Evolutionary conservation across 2,888 invertebrate species (phyloP).

Genomic region (Drosophila anomelani): DNA sequence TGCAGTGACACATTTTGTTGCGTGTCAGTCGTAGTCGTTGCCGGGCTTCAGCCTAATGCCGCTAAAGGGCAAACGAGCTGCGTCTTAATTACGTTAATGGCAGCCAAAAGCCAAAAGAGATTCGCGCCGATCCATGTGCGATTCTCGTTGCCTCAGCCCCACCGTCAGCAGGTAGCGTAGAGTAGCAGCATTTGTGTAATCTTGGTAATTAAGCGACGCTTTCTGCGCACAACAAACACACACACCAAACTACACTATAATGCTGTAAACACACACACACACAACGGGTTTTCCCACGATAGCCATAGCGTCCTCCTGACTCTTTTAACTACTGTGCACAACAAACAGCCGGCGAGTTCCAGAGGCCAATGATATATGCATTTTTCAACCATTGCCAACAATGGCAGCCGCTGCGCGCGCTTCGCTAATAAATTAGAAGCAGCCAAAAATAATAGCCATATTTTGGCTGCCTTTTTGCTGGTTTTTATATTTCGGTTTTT

Average conservation of each 20-base stretch:
- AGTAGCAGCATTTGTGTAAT: constrained; percentile 71
- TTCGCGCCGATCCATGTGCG: constrained; percentile 47
- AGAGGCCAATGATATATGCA: constrained; percentile 79
- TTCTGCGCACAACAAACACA: constrained; percentile 38
- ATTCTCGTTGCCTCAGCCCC: constrained; percentile 59
- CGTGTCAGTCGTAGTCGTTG: constrained; percentile 48
- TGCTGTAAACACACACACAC: constrained; percentile 13
- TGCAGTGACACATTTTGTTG: constrained; percentile 71
- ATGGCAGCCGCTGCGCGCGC: constrained; percentile 57
- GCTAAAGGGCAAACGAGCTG: constrained; percentile 61
- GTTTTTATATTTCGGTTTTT: constrained; percentile 12
- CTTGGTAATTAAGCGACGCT: constrained; percentile 75
- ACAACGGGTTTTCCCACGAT: constrained; percentile 76
- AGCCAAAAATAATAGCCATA: constrained; percentile 80
- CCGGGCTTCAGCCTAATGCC: constrained; percentile 65
- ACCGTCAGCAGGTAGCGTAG: constrained; percentile 11
- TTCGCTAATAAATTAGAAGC: constrained; percentile 77
- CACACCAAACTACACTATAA: constrained; percentile 9
- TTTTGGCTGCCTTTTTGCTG: constrained; percentile 47
- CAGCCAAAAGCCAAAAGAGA: constrained; percentile 52
- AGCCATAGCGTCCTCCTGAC: constrained; percentile 35
- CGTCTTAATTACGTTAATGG: constrained; percentile 76
- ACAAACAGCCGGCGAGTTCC: constrained; percentile 75
- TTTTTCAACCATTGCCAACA: constrained; percentile 62
- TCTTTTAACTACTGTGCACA: constrained; percentile 69